Evolutionary conservation across 2,797 vertebrate species (phyloP).

Genomic region (Gymnopithys bicolor): DNA sequence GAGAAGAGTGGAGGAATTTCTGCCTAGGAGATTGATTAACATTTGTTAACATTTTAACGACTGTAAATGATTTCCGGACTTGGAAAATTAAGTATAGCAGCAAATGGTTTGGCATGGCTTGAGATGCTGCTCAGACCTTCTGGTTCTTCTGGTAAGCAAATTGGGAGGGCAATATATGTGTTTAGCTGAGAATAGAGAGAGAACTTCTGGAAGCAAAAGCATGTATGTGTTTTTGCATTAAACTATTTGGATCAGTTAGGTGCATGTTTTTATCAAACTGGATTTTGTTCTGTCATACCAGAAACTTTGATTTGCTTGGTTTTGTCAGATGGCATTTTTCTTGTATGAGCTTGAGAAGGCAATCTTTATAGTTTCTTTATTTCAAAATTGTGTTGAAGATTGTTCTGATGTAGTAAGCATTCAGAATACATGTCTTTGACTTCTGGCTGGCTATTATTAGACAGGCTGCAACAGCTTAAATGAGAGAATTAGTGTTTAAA

Average conservation of each 20-base stretch:
- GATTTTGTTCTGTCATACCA: accelerated
- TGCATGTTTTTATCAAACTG: not conserved
- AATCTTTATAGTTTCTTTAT: not conserved
- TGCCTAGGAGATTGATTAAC: not conserved
- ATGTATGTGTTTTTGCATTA: not conserved
- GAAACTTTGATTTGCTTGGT: not conserved
- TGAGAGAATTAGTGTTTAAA: conserved; percentile 18
- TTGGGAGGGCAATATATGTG: not conserved
- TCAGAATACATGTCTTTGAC: not conserved
- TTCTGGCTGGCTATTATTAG: not conserved
- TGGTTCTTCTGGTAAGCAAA: not conserved
- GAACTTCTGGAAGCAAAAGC: not conserved
- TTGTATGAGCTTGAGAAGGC: not conserved
- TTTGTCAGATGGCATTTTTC: not conserved
- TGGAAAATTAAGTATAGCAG: not conserved
- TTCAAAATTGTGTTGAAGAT: not conserved
- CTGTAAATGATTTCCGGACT: not conserved
- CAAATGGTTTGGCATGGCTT: not conserved
- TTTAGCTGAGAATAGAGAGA: not conserved
- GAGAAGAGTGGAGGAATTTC: not conserved
- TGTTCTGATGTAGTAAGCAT: not conserved
- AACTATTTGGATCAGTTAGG: not conserved
- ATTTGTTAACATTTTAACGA: not conserved
- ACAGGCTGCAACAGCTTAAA: not conserved
- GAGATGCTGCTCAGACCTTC: not conserved